Percentiles rank a stretch among this genome's conserved stretches.
Conservation (phyloP, 2,888 invertebrate genomes). For the Alviniconcha strummeri region DNA sequence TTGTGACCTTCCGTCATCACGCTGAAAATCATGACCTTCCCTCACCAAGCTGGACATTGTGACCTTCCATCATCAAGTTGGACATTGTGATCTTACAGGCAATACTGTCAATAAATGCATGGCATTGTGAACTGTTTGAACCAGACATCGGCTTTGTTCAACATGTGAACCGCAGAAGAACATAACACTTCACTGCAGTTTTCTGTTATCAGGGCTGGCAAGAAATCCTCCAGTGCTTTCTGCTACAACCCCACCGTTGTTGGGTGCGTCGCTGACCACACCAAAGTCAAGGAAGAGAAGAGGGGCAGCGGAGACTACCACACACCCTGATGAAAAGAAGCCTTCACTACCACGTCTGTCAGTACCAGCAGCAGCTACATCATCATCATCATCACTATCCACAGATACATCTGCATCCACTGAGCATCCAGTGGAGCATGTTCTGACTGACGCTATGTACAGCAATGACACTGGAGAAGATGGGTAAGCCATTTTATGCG, state of each 20-base stretch:
- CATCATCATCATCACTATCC: neutral
- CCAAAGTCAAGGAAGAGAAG: conserved; percentile 13
- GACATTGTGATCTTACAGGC: too few relatives aligned
- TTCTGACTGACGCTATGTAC: conserved; percentile 42
- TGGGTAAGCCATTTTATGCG: conserved; percentile 40
- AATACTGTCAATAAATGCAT: too few relatives aligned
- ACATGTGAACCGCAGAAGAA: too few relatives aligned
- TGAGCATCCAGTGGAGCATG: neutral
- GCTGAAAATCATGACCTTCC: too few relatives aligned
- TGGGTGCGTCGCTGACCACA: neutral
- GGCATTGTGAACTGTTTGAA: too few relatives aligned
- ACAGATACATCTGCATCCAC: neutral
- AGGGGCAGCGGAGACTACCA: neutral
- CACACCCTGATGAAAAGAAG: neutral
- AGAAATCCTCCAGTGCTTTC: too few relatives aligned
- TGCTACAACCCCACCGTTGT: too few relatives aligned
- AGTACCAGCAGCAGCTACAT: conserved; percentile 4
- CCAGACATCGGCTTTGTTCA: too few relatives aligned
- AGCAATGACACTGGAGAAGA: conserved; percentile 51
- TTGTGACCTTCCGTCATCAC: too few relatives aligned
- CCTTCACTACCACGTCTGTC: neutral
- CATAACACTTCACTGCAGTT: neutral
- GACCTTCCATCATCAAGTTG: too few relatives aligned
- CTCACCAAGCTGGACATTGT: too few relatives aligned
- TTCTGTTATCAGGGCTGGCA: neutral